These are phyloP conservation scores for Prionace glauca DNA, from an alignment of 2,797 vertebrate genomes.

Conservation along the genomic window DNA sequence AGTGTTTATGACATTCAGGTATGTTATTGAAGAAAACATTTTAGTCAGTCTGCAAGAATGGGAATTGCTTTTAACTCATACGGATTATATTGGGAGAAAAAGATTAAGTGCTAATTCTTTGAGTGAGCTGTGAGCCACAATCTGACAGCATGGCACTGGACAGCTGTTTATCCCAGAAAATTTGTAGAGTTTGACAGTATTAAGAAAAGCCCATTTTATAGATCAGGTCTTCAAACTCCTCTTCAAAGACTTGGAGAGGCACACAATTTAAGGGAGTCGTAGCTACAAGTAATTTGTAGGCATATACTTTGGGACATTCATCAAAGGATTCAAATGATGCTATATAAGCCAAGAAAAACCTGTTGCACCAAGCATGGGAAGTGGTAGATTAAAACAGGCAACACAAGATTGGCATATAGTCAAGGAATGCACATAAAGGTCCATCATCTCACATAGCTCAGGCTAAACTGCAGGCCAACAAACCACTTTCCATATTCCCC, in stretches of 20 bases:
- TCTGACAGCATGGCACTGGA: background rate
- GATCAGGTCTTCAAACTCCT: background rate
- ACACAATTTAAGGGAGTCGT: background rate
- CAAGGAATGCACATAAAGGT: background rate
- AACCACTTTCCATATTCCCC: background rate
- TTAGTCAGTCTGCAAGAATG: background rate
- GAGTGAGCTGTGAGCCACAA: background rate
- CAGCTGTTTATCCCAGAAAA: background rate
- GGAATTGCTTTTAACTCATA: background rate
- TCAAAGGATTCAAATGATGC: no score
- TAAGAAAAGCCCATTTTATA: background rate
- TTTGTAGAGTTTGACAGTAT: background rate
- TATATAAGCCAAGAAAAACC: background rate
- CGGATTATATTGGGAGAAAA: background rate
- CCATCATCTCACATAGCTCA: background rate
- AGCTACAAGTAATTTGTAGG: background rate
- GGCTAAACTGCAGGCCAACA: background rate
- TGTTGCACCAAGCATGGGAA: background rate
- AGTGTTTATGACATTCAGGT: background rate
- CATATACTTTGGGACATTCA: background rate
- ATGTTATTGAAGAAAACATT: background rate
- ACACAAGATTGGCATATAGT: background rate
- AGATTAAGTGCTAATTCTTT: background rate
- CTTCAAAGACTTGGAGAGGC: background rate
- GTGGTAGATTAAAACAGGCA: background rate